Conservation (phyloP, 2,888 invertebrate species). For the Brachypterus glaber region DNA sequence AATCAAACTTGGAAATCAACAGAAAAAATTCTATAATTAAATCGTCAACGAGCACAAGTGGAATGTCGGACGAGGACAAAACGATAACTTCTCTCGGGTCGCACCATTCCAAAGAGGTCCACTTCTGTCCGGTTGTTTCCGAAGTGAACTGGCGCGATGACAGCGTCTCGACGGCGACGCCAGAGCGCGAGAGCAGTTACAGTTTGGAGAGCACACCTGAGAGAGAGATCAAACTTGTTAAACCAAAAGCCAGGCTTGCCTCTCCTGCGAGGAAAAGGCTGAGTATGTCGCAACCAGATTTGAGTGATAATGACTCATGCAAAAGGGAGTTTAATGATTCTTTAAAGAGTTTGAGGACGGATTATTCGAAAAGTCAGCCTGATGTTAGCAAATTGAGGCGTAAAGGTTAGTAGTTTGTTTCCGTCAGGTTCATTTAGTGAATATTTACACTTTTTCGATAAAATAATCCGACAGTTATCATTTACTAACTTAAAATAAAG, state of each 20-base stretch:
- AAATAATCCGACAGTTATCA: no score
- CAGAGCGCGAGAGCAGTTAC: constrained; percentile 34
- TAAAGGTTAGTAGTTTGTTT: constrained; percentile 22
- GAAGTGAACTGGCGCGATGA: constrained; percentile 68
- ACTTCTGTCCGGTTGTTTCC: constrained; percentile 70
- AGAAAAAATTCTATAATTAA: constrained; percentile 42
- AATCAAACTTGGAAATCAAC: constrained; percentile 53
- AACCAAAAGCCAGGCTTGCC: constrained; percentile 22
- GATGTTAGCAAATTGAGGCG: constrained; percentile 23
- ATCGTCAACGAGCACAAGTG: constrained; percentile 36
- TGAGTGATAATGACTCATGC: constrained; percentile 25
- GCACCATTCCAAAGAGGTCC: constrained; percentile 49
- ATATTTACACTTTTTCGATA: no score
- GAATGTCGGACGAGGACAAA: constrained; percentile 36
- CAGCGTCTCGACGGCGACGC: constrained; percentile 29
- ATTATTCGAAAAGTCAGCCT: constrained; percentile 29
- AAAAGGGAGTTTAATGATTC: constrained; percentile 25
- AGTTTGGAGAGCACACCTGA: constrained; percentile 35
- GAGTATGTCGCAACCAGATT: constrained; percentile 34
- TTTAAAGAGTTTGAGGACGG: constrained; percentile 20
- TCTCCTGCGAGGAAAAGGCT: constrained; percentile 22
- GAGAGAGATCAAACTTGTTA: constrained; percentile 21
- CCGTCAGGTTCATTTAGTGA: background rate
- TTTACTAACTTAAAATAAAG: no score
- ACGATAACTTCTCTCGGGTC: constrained; percentile 23